Evolutionary conservation across 2,888 invertebrate genomes (phyloP).

Genomic region (Eristalis pertinax): DNA sequence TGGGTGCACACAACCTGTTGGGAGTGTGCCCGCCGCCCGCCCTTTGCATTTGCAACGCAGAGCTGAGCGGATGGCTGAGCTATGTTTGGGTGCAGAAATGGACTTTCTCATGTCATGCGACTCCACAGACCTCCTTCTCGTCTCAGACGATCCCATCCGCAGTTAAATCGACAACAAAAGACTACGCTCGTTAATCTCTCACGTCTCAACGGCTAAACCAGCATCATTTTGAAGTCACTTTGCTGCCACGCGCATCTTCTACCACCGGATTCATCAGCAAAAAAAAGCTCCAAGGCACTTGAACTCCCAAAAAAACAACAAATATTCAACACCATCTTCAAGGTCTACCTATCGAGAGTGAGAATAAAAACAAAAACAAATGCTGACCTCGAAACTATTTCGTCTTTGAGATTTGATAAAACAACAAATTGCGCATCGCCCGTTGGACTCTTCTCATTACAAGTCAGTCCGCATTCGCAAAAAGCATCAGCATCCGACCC

Average conservation of each 20-base stretch:
- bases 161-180: too few species aligned
- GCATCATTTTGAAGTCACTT: too few species aligned
- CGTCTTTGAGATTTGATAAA: constrained; percentile 4
- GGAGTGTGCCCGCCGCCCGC: not conserved
- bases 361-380: not conserved
- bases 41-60: not conserved
- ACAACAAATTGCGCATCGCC: constrained; percentile 33
- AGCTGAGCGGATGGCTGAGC: not conserved
- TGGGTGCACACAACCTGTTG: not conserved
- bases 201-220: not conserved
- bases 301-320: constrained; percentile 17
- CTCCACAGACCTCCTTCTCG: too few species aligned
- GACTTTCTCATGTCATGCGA: too few species aligned
- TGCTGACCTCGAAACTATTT: constrained; percentile 32
- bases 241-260: constrained; percentile 3
- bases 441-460: not conserved
- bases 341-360: constrained; percentile 14
- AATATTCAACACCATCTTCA: not conserved
- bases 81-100: not conserved
- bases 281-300: not conserved
- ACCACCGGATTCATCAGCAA: not conserved
- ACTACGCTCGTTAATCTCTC: too few species aligned
- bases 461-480: not conserved
- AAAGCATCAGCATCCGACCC: not conserved
- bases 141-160: too few species aligned